Evolutionary conservation across 2,888 invertebrate species (phyloP).

Genomic region (Luperina nickerlii): DNA sequence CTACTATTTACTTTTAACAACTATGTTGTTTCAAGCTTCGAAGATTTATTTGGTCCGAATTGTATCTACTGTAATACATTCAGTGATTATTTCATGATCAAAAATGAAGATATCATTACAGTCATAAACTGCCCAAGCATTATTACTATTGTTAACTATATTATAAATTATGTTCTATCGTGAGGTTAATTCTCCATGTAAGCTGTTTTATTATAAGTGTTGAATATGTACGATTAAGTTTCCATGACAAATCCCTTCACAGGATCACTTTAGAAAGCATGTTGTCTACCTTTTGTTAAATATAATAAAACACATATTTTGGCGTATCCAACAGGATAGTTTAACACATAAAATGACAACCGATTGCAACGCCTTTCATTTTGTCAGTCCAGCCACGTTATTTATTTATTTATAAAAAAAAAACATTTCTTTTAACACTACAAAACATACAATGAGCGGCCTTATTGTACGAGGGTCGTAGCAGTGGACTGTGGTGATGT

Average conservation of each 20-base stretch:
- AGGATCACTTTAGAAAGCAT: neutral
- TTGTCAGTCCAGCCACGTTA: neutral
- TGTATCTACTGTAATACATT: neutral
- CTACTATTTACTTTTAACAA: conserved; percentile 15
- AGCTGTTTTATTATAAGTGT: conserved; percentile 36
- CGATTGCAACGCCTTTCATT: neutral
- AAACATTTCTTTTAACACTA: too few relatives aligned
- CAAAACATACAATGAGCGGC: too few relatives aligned
- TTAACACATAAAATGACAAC: neutral
- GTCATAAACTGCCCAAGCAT: conserved; percentile 40
- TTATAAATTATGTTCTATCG: conserved; percentile 42
- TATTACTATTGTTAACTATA: conserved; percentile 38
- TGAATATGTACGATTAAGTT: conserved; percentile 44
- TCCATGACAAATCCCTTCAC: conserved; percentile 56
- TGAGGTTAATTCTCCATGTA: conserved; percentile 69
- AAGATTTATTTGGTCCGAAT: conserved; percentile 27
- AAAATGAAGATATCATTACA: conserved; percentile 1
- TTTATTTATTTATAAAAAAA: too few relatives aligned
- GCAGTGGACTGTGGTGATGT: too few relatives aligned
- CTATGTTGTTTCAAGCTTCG: conserved; percentile 28
- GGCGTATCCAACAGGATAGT: neutral
- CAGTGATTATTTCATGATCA: conserved; percentile 25
- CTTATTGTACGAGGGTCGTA: too few relatives aligned
- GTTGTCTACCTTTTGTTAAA: neutral
- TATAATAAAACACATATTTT: neutral